Conservation (phyloP, 2,113 vertebrate genomes). For the Corythornis madagascariensis region DNA sequence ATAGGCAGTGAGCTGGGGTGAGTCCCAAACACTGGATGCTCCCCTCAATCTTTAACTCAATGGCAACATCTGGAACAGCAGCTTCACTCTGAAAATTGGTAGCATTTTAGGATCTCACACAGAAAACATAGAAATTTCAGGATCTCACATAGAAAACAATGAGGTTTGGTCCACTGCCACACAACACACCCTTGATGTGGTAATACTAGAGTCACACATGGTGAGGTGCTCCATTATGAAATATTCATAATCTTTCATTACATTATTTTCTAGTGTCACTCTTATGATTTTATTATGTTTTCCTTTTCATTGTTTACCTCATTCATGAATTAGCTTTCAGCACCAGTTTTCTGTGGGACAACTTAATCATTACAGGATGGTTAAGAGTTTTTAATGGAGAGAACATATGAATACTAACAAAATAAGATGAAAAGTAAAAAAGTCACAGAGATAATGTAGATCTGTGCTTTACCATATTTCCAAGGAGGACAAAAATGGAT, state of each 20-base stretch:
- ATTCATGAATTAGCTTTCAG: background rate
- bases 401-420: background rate
- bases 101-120: background rate
- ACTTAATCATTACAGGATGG: background rate
- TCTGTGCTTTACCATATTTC: background rate
- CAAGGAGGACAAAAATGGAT: background rate
- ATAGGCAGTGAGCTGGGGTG: background rate
- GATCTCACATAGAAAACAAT: background rate
- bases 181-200: background rate
- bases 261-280: background rate
- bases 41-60: background rate
- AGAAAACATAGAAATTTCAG: background rate
- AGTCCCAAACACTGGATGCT: background rate
- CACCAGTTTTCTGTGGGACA: background rate
- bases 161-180: background rate
- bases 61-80: background rate
- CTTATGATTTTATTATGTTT: background rate
- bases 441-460: background rate
- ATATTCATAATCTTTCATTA: background rate
- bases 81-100: background rate
- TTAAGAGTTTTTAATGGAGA: background rate
- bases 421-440: background rate
- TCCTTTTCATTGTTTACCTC: conserved; percentile 1
- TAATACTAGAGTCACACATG: conserved; percentile 46
- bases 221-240: conserved; percentile 48